Percentiles rank a stretch among this genome's conserved stretches.
Evolutionary conservation across 2,888 invertebrate genomes (phyloP).

Genomic region (Lochmaea capreae): DNA sequence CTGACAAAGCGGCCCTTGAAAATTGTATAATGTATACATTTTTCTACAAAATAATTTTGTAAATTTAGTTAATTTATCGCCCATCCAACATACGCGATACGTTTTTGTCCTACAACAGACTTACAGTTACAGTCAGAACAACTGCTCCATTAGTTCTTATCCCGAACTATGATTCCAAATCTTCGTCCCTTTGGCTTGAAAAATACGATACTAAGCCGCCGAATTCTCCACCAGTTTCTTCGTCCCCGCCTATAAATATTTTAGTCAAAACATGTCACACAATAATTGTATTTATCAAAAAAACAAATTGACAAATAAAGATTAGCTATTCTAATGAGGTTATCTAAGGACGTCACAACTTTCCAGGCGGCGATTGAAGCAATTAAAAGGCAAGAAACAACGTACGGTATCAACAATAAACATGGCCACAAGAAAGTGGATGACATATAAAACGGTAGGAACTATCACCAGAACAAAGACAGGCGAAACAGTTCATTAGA

Average conservation of each 20-base stretch:
- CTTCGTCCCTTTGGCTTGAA: slow-evolving; percentile 89
- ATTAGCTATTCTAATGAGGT: not conserved
- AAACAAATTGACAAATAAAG: not conserved
- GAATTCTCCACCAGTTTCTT: slow-evolving; percentile 78
- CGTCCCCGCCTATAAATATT: slow-evolving; percentile 63
- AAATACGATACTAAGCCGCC: slow-evolving; percentile 93
- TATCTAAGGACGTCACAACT: too few species aligned
- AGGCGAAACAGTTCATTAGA: too few species aligned
- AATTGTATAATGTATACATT: not conserved
- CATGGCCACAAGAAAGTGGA: too few species aligned
- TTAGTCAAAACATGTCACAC: not conserved
- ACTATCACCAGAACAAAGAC: too few species aligned
- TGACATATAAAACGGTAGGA: too few species aligned
- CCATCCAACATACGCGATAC: slow-evolving; percentile 16
- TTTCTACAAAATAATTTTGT: not conserved
- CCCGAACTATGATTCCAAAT: slow-evolving; percentile 77
- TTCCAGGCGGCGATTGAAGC: too few species aligned
- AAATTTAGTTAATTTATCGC: slow-evolving; percentile 5
- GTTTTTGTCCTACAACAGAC: slow-evolving; percentile 25
- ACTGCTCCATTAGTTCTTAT: slow-evolving; percentile 10
- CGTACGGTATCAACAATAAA: too few species aligned
- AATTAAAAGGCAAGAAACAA: too few species aligned
- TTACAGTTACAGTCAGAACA: slow-evolving; percentile 28
- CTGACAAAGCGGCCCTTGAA: not conserved
- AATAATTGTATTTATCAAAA: not conserved